A percentile compares a stretch with the other conserved stretches of the same genome.
phyloP scores from a whole-genome alignment of 2,113 vertebrate genomes.

The Zapus hudsonius region DNA sequence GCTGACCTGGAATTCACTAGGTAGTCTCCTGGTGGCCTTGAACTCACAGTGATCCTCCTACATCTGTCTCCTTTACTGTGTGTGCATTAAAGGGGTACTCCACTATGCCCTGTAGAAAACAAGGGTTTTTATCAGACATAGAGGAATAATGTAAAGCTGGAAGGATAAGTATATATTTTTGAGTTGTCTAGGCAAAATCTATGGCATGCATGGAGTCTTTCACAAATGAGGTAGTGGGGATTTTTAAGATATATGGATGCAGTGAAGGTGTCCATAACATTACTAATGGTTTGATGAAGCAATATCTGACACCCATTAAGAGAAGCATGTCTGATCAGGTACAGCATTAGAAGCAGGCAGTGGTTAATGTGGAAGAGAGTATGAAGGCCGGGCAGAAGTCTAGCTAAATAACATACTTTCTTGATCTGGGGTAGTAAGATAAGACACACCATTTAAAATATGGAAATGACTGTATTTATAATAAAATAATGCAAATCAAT shows the following conservation, averaged over 20 bases:
- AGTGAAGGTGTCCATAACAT: neutral
- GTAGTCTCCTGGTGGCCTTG: too few relatives aligned
- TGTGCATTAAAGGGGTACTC: too few relatives aligned
- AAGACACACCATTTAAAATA: neutral
- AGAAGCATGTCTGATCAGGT: neutral
- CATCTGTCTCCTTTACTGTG: too few relatives aligned
- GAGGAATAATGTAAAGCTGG: neutral
- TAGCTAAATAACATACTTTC: neutral
- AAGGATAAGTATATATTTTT: neutral
- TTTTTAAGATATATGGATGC: neutral
- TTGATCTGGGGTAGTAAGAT: neutral
- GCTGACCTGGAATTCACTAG: too few relatives aligned
- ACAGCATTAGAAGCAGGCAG: neutral
- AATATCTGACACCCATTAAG: neutral
- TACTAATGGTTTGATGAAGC: neutral
- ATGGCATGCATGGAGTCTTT: neutral
- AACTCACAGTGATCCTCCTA: too few relatives aligned
- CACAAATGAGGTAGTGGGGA: accelerated
- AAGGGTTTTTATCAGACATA: neutral
- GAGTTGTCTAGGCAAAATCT: neutral
- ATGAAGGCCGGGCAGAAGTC: neutral
- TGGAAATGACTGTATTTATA: neutral
- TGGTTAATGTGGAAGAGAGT: neutral
- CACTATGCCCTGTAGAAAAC: too few relatives aligned
- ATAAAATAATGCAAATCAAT: neutral